Evolutionary conservation across 2,888 invertebrate species (phyloP).

Genomic region (Ephialtes manifestator): DNA sequence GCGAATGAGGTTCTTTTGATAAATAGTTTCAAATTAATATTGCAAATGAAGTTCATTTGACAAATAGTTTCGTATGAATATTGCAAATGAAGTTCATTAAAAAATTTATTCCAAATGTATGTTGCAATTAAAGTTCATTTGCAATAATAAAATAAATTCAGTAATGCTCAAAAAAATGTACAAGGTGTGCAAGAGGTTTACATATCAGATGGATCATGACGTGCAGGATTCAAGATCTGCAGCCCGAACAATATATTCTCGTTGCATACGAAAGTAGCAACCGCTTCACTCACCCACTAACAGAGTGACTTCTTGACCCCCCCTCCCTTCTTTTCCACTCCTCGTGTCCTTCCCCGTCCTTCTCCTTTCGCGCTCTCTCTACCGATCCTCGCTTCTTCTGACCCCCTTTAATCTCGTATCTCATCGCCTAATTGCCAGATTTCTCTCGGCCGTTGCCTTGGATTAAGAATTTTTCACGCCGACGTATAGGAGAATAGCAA

Average conservation of each 20-base stretch:
- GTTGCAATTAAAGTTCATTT: background rate
- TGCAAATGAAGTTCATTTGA: background rate
- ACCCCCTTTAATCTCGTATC: constrained; percentile 65
- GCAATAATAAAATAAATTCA: background rate
- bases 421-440: constrained; percentile 77
- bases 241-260: constrained; percentile 67
- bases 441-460: constrained; percentile 72
- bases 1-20: background rate
- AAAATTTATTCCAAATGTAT: background rate
- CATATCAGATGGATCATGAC: constrained; percentile 18
- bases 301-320: constrained; percentile 82
- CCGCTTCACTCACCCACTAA: constrained; percentile 81
- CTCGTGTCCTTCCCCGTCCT: constrained; percentile 57
- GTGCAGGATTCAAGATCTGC: constrained; percentile 49
- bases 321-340: constrained; percentile 15
- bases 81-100: background rate
- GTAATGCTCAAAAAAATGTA: background rate
- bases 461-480: constrained; percentile 49
- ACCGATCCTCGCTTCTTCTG: constrained; percentile 59
- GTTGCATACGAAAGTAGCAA: constrained; percentile 79
- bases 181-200: background rate
- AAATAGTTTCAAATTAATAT: background rate
- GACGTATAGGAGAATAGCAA: constrained; percentile 32
- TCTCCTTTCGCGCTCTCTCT: constrained; percentile 48
- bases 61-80: background rate